A percentile compares a stretch with the other conserved stretches of the same genome.
Evolutionary conservation across 1,140 invertebrate species (phyloP).

Genomic region (Drosophila elegans): DNA sequence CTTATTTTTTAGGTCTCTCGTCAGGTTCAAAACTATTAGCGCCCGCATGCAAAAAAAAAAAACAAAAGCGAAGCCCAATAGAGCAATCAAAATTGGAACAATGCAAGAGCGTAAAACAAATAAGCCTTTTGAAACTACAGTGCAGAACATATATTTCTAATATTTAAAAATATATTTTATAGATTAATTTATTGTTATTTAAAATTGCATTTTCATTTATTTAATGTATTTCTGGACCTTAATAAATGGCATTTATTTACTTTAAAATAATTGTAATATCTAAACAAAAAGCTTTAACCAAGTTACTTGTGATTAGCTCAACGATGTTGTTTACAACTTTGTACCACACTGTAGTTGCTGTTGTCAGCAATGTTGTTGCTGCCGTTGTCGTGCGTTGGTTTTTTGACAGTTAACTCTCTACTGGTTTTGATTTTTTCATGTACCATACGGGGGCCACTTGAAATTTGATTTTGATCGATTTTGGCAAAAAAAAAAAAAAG

Average conservation of each 20-base stretch:
- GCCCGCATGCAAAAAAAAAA: slow-evolving; percentile 39
- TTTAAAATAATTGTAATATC: too few species aligned
- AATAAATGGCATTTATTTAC: too few species aligned
- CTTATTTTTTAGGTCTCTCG: slow-evolving; percentile 14
- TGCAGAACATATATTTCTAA: neutral
- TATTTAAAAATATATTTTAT: neutral
- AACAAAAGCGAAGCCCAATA: slow-evolving; percentile 20
- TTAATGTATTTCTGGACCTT: too few species aligned
- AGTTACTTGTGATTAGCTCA: neutral
- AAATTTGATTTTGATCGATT: slow-evolving; percentile 30
- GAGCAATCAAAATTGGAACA: slow-evolving; percentile 51
- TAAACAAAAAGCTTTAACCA: too few species aligned
- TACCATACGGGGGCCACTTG: slow-evolving; percentile 30
- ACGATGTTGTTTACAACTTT: slow-evolving; percentile 1
- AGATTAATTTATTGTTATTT: neutral
- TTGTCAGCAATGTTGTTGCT: slow-evolving; percentile 32
- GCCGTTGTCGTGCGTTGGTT: slow-evolving; percentile 40
- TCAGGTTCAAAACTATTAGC: slow-evolving; percentile 53
- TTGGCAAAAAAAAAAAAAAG: slow-evolving; percentile 22
- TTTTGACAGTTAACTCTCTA: slow-evolving; percentile 47
- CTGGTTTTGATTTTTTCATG: slow-evolving; percentile 40
- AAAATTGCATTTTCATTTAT: too few species aligned
- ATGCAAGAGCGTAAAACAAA: slow-evolving; percentile 35
- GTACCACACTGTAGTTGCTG: slow-evolving; percentile 22
- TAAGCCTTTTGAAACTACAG: slow-evolving; percentile 20